Evolutionary conservation across 1,140 invertebrate species (phyloP), one percentile per base, ranked within the genome.

Genomic region (Sarcophaga bullata): DNA sequence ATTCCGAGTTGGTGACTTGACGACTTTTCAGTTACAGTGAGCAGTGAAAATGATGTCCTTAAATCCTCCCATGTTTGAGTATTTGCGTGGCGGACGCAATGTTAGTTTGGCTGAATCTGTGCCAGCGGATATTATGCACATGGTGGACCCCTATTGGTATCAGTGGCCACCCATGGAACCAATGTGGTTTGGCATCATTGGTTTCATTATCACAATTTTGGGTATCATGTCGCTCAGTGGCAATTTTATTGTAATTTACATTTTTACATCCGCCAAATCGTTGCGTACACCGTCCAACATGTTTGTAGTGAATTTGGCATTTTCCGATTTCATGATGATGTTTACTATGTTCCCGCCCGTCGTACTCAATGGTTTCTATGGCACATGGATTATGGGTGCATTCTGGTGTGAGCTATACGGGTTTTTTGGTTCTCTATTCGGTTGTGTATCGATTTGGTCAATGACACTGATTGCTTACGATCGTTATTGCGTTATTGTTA

Each of bases 401-500:
- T 91, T 95, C 62, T 93, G 95, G 88, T 97, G 95, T 86, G 94
- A 96, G 85, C 81, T 96, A 0, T 96, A 97, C 85, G 96, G 93
- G 25, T 92, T 96, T 90, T 91, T 93, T 80, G 96, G 96, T 11
- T 96, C 95, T 6, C 91, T 97, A 25, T 96, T 95, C 85, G 95
- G 95, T 52, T 94, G 95, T 86, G 92, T 91, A 19, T 96, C 95
- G 82, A 97, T 97, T 84, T 96, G 95, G 94, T 93, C 95, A 5
- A 95, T 97, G 94, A 94, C 94, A 0, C 92, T 95, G 87, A 96
- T 97, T 83, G 94, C 95, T 73, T 92, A 95, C 81, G 96, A 97
- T 87, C 91, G 96, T 82, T 97, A 96, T 91, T 95, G 95, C 85
- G 95, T 97, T 68, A 97, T 97, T 85, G 95, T 96, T 5, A 94